These are phyloP conservation scores for Wasmannia auropunctata DNA, from an alignment of 1,140 invertebrate species.

Conservation along the genomic window DNA sequence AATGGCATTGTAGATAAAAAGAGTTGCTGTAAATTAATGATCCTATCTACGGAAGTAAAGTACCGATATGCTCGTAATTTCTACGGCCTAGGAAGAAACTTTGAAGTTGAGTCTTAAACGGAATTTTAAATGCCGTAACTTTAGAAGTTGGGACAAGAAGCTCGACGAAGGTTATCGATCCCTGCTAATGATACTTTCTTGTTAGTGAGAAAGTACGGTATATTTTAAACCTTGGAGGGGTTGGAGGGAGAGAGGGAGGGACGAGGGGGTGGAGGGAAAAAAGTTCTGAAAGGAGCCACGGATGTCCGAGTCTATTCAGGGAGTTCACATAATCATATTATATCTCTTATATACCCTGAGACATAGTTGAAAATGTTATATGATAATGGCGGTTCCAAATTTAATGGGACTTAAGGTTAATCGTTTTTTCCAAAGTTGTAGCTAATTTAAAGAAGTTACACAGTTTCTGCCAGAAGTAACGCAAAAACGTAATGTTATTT, in stretches of 20 bases:
- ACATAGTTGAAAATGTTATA: constrained; percentile 34
- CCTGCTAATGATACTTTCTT: constrained; percentile 67
- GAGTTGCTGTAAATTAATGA: constrained; percentile 52
- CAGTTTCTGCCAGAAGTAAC: background rate
- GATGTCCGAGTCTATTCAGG: constrained; percentile 42
- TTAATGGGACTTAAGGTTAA: background rate
- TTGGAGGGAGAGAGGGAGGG: background rate
- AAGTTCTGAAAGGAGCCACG: constrained; percentile 16
- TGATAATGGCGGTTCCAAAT: constrained; percentile 32
- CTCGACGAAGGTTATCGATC: constrained; percentile 65
- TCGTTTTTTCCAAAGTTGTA: background rate
- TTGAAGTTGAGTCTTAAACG: constrained; percentile 60
- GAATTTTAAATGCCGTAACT: constrained; percentile 61
- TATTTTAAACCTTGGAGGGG: constrained; percentile 39
- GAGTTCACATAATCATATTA: constrained; percentile 40
- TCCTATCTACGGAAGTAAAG: constrained; percentile 53
- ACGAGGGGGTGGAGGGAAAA: constrained; percentile 21
- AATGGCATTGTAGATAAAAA: constrained; percentile 27
- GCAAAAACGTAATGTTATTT: background rate
- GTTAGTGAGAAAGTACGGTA: constrained; percentile 58
- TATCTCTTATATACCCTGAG: constrained; percentile 2
- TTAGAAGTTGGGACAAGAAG: constrained; percentile 60
- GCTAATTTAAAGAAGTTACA: constrained; percentile 15
- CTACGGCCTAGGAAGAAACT: constrained; percentile 64
- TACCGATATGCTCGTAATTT: constrained; percentile 59